Evolutionary conservation across 2,797 vertebrate genomes (phyloP).

Genomic region (Urosaurus nigricauda): DNA sequence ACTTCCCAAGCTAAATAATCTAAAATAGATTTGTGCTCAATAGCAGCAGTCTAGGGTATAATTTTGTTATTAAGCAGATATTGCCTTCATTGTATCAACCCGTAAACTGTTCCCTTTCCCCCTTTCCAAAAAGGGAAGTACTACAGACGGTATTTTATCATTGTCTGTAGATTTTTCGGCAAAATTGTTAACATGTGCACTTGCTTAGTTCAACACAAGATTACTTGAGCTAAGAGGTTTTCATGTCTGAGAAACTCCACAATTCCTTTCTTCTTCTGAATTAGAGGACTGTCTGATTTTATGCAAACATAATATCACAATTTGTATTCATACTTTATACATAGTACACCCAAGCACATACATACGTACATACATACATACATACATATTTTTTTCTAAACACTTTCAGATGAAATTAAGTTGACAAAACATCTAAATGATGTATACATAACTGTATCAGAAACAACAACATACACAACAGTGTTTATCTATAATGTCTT

Average conservation of each 20-base stretch:
- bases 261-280: constrained; percentile 67
- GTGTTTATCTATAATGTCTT: too few species aligned
- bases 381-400: constrained; percentile 64
- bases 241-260: constrained; percentile 75
- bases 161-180: constrained; percentile 70
- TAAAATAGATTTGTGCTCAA: constrained; percentile 7
- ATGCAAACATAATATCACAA: constrained; percentile 64
- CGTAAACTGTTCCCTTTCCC: constrained; percentile 53
- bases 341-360: background rate
- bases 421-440: constrained; percentile 2
- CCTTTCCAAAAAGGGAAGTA: constrained; percentile 65
- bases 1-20: background rate
- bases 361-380: constrained; percentile 27
- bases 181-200: constrained; percentile 78
- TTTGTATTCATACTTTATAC: constrained; percentile 56
- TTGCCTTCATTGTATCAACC: constrained; percentile 74
- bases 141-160: constrained; percentile 70
- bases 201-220: constrained; percentile 66
- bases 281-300: constrained; percentile 68
- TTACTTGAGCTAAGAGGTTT: constrained; percentile 71
- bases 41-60: constrained; percentile 60
- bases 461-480: background rate
- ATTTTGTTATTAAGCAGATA: constrained; percentile 75
- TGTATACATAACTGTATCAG: constrained; percentile 51
- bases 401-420: constrained; percentile 72